These are phyloP conservation scores for Ovis aries DNA, from an alignment of 2,113 vertebrate genomes.

Conservation along the genomic window ARS-UI_Ramb_v3.0 NC_056068.1:76364501-76365000, in stretches of 20 bases:
- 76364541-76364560: not conserved
- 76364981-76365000: not conserved
- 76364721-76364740: not conserved
- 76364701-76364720: not conserved
- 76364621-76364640: not conserved
- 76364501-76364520: not conserved
- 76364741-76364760: not conserved
- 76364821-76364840: not conserved
- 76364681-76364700: not conserved
- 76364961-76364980: not conserved
- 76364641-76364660: not conserved
- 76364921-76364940: not conserved
- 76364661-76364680: not conserved
- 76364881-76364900: not conserved
- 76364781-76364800: not conserved
- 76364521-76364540: not conserved
- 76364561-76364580: not conserved
- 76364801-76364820: not conserved
- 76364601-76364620: not conserved
- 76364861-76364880: not conserved
- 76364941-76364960: not conserved
- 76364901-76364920: not conserved
- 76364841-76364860: not conserved
- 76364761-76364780: not conserved
- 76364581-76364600: not conserved